A percentile compares a stretch with the other conserved stretches of the same genome.
These are phyloP conservation scores for Diglossa cyanea DNA, from an alignment of 2,797 vertebrate genomes.

Conservation along the genomic window DNA sequence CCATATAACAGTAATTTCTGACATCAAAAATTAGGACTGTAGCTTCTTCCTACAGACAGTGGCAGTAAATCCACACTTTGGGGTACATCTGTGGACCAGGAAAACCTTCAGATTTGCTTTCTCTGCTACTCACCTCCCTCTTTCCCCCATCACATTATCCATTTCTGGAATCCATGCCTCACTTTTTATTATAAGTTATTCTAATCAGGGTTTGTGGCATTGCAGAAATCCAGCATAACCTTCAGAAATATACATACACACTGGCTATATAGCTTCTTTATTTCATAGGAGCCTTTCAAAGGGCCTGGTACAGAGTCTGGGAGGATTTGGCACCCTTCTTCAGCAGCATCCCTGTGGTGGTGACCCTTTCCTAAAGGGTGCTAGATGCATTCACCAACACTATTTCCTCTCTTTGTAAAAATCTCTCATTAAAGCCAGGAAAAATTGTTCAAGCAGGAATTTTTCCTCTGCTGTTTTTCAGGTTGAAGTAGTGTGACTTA, in stretches of 20 bases:
- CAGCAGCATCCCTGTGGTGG: neutral
- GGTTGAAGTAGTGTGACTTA: neutral
- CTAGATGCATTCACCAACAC: neutral
- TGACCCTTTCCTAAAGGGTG: neutral
- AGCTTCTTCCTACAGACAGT: neutral
- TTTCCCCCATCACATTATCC: neutral
- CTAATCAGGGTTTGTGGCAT: slow-evolving; percentile 26
- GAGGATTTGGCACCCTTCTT: neutral
- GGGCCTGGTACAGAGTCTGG: neutral
- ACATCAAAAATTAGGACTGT: neutral
- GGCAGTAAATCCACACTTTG: neutral
- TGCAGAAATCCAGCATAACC: slow-evolving; percentile 42
- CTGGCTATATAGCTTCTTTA: neutral
- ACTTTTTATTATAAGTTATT: slow-evolving; percentile 41
- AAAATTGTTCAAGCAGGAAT: neutral
- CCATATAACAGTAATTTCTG: neutral
- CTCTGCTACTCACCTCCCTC: neutral
- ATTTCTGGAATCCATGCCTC: neutral
- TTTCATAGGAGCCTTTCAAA: neutral
- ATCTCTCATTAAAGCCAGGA: neutral
- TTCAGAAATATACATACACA: neutral
- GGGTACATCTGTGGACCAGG: neutral
- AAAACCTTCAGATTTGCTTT: neutral
- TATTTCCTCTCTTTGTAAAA: neutral
- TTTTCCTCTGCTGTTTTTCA: neutral